These are phyloP conservation scores for Vesta saturnalis DNA, from an alignment of 2,888 invertebrate species.

Conservation along the genomic window DNA sequence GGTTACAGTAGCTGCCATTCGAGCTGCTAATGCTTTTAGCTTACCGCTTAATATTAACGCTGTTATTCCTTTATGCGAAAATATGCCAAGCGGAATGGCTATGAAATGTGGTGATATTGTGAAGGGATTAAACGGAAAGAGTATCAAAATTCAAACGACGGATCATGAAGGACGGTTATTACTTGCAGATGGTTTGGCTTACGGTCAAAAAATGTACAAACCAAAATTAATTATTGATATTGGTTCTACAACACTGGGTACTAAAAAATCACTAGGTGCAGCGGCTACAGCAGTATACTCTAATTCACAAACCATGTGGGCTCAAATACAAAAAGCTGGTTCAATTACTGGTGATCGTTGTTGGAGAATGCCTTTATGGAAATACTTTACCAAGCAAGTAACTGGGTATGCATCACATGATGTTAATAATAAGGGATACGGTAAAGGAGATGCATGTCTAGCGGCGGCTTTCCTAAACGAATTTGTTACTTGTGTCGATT, in stretches of 20 bases:
- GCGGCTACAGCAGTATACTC: conserved; percentile 67
- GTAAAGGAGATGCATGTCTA: conserved; percentile 57
- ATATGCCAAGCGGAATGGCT: conserved; percentile 69
- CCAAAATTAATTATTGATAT: conserved; percentile 74
- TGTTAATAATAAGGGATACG: conserved; percentile 59
- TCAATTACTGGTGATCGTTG: conserved; percentile 68
- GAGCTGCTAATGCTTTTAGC: conserved; percentile 65
- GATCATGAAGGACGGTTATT: conserved; percentile 65
- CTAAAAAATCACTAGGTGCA: conserved; percentile 65
- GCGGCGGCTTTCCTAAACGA: conserved; percentile 63
- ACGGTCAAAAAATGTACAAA: conserved; percentile 63
- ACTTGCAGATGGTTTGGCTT: conserved; percentile 58
- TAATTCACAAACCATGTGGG: conserved; percentile 65
- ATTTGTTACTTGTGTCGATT: conserved; percentile 67
- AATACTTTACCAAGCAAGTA: conserved; percentile 64
- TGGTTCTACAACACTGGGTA: conserved; percentile 73
- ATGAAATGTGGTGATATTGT: conserved; percentile 66
- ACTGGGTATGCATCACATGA: conserved; percentile 58
- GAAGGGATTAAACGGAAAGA: conserved; percentile 67
- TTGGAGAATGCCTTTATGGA: conserved; percentile 71
- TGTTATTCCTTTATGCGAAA: conserved; percentile 61
- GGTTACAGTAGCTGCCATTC: conserved; percentile 65
- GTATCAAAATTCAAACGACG: conserved; percentile 70
- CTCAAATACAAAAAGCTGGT: conserved; percentile 65
- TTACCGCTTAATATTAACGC: conserved; percentile 66